A percentile compares a stretch with the other conserved stretches of the same genome.
Evolutionary conservation across 1,140 invertebrate genomes (phyloP).

Genomic region (Drosophila subpulchrella): DNA sequence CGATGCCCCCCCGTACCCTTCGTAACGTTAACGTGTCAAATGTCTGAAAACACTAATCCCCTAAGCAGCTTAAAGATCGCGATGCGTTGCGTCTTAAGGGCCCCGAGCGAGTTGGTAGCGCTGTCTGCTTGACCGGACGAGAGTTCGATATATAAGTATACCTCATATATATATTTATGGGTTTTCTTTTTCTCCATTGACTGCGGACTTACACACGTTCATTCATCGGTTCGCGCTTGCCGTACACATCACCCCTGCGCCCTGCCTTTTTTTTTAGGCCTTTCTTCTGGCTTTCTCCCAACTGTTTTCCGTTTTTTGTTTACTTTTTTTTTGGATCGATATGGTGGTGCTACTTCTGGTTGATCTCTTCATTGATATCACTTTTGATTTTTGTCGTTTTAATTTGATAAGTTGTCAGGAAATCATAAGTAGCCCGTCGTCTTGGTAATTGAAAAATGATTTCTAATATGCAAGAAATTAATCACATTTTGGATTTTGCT

Average conservation of each 20-base stretch:
- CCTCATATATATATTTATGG: slow-evolving; percentile 5
- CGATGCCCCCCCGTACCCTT: slow-evolving; percentile 10
- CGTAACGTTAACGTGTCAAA: slow-evolving; percentile 76
- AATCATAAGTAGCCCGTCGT: slow-evolving; percentile 74
- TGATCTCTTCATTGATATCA: slow-evolving; percentile 83
- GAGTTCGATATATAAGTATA: slow-evolving; percentile 24
- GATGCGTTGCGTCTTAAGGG: slow-evolving; percentile 63
- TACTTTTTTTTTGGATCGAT: slow-evolving; percentile 12
- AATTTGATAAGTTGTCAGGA: slow-evolving; percentile 82
- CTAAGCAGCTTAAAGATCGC: slow-evolving; percentile 83
- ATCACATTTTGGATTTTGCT: slow-evolving; percentile 81
- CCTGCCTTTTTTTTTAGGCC: slow-evolving; percentile 1
- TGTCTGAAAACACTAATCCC: slow-evolving; percentile 82
- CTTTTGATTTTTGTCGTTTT: slow-evolving; percentile 78
- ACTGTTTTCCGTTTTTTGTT: slow-evolving; percentile 54
- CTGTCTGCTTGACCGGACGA: slow-evolving; percentile 56
- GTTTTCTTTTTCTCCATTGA: slow-evolving; percentile 43
- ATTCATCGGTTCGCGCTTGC: slow-evolving; percentile 58
- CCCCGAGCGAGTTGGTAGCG: slow-evolving; percentile 7
- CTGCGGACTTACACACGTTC: slow-evolving; percentile 65
- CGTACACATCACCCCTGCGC: slow-evolving; percentile 5
- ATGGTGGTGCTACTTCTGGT: slow-evolving; percentile 19
- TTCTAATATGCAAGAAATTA: slow-evolving; percentile 84
- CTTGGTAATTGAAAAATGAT: slow-evolving; percentile 82
- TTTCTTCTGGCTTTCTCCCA: slow-evolving; percentile 66